Percentiles rank a stretch among this genome's conserved stretches.
These are phyloP conservation scores for Merodon equestris DNA, from an alignment of 2,888 invertebrate genomes.

Conservation along the genomic window DNA sequence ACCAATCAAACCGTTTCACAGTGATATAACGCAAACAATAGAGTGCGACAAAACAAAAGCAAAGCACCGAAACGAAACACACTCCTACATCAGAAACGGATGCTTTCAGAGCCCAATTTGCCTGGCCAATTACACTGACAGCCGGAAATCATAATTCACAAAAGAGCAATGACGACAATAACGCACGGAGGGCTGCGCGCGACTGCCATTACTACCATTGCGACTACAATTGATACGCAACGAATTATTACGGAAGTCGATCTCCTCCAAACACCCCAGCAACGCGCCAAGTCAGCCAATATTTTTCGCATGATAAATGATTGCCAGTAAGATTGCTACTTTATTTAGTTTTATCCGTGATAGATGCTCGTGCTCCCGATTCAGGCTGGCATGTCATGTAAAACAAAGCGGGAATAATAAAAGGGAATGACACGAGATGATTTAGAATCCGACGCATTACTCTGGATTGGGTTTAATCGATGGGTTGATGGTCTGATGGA, in stretches of 20 bases:
- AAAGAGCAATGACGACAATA: too few species aligned
- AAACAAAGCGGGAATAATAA: constrained; percentile 24
- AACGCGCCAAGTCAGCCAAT: too few species aligned
- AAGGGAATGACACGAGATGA: constrained; percentile 8
- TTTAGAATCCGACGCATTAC: too few species aligned
- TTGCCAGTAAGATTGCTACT: constrained; percentile 6
- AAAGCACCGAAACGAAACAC: constrained; percentile 24
- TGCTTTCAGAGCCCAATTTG: constrained; percentile 31
- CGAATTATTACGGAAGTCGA: constrained; percentile 33
- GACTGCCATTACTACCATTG: not conserved
- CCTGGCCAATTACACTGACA: constrained; percentile 39
- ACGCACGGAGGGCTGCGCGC: not conserved
- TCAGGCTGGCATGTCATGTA: constrained; percentile 1
- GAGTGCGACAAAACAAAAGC: too few species aligned
- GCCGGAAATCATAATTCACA: constrained; percentile 49
- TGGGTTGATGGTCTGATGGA: constrained; percentile 9
- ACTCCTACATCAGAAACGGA: constrained; percentile 30
- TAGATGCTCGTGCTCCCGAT: not conserved
- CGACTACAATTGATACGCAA: constrained; percentile 32
- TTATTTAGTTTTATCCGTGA: not conserved
- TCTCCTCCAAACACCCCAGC: not conserved
- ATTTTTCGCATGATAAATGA: constrained; percentile 30
- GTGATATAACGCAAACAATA: constrained; percentile 14
- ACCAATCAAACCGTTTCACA: not conserved
- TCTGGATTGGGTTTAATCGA: too few species aligned